Percentiles rank a stretch among this genome's conserved stretches.
These are phyloP conservation scores for Odontamblyopus lacepedii DNA, from an alignment of 2,797 vertebrate species.

Conservation along the genomic window DNA sequence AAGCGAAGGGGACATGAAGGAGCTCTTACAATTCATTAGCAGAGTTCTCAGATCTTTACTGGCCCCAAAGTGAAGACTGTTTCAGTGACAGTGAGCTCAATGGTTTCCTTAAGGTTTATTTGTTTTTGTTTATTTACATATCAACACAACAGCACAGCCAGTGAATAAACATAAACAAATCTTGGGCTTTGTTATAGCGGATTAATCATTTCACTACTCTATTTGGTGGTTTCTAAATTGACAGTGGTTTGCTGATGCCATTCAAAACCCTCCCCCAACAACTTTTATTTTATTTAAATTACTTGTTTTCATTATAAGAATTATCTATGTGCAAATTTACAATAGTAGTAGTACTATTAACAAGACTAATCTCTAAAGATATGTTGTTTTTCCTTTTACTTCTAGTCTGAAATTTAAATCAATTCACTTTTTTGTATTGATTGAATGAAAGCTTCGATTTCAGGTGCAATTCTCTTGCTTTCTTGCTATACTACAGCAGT, in stretches of 20 bases:
- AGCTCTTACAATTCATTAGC: slow-evolving; percentile 59
- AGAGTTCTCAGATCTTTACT: slow-evolving; percentile 17
- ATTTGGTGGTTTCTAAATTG: too few relatives aligned
- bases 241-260: not conserved
- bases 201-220: not conserved
- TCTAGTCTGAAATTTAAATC: too few relatives aligned
- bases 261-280: not conserved
- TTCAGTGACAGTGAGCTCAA: not conserved
- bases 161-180: not conserved
- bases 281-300: not conserved
- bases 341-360: too few relatives aligned
- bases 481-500: not conserved
- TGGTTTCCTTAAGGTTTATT: not conserved
- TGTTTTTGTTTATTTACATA: not conserved
- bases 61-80: slow-evolving; percentile 16
- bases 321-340: too few relatives aligned
- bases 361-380: too few relatives aligned
- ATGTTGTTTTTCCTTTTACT: too few relatives aligned
- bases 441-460: not conserved
- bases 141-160: not conserved
- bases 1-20: slow-evolving; percentile 28
- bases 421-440: too few relatives aligned
- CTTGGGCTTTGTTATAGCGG: not conserved
- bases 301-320: too few relatives aligned
- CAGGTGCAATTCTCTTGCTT: not conserved